Evolutionary conservation across 2,113 vertebrate species (phyloP).

Genomic region (Eretmochelys imbricata): DNA sequence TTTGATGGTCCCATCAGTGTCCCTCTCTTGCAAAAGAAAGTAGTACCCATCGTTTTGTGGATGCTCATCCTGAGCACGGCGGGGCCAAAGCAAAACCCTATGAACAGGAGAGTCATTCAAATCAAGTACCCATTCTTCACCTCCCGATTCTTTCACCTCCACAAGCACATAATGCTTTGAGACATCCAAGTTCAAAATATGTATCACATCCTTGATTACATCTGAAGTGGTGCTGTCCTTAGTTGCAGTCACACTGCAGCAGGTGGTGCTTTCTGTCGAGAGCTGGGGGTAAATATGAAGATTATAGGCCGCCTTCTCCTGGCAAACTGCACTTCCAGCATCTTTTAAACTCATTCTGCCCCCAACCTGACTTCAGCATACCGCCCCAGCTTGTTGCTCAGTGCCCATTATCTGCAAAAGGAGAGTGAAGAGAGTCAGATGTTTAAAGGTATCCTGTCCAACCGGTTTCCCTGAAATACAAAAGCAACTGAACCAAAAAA

Average conservation of each 20-base stretch:
- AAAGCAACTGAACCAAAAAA: not conserved
- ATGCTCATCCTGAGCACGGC: conserved; percentile 84
- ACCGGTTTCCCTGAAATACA: not conserved
- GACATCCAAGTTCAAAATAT: conserved; percentile 80
- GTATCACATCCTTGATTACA: conserved; percentile 82
- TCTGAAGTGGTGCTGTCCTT: conserved; percentile 79
- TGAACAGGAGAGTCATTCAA: conserved; percentile 82
- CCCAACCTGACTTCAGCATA: conserved; percentile 80
- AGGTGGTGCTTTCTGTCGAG: conserved; percentile 71
- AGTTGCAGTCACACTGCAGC: conserved; percentile 84
- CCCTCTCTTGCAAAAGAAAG: conserved; percentile 90
- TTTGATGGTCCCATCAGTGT: conserved; percentile 86
- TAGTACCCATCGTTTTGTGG: conserved; percentile 85
- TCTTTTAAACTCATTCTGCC: conserved; percentile 90
- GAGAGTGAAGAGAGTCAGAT: not conserved
- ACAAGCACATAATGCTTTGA: conserved; percentile 81
- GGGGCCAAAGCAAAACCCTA: conserved; percentile 89
- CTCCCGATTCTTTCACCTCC: conserved; percentile 85
- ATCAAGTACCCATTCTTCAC: conserved; percentile 85
- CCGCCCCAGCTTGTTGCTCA: conserved; percentile 75
- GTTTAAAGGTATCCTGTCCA: not conserved
- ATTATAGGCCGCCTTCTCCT: conserved; percentile 74
- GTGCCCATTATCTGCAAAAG: conserved; percentile 79
- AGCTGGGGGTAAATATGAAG: conserved; percentile 90
- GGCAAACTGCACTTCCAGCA: conserved; percentile 71